These are phyloP conservation scores for Leptarthrus brevirostris DNA, from an alignment of 2,888 invertebrate genomes.

Conservation along the genomic window DNA sequence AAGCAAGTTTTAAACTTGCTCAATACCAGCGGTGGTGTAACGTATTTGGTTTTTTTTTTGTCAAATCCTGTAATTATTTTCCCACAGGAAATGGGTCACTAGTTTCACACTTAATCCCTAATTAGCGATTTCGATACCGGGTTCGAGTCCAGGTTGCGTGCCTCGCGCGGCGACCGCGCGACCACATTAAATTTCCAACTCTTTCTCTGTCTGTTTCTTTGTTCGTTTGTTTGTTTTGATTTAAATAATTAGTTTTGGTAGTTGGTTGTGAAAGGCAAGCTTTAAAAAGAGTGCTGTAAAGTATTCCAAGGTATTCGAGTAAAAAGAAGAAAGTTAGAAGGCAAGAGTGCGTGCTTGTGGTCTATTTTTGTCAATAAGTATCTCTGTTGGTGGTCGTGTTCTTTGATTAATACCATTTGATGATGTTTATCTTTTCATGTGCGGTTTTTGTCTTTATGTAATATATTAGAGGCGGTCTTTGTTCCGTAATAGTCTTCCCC, in stretches of 20 bases:
- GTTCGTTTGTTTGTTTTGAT: conserved; percentile 31
- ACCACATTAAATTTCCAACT: neutral
- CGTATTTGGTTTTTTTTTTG: neutral
- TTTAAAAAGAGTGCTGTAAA: conserved; percentile 7
- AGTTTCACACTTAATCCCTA: neutral
- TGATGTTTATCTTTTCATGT: conserved; percentile 49
- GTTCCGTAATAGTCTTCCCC: conserved; percentile 12
- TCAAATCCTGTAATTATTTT: conserved; percentile 19
- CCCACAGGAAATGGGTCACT: conserved; percentile 34
- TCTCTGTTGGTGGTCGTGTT: conserved; percentile 46
- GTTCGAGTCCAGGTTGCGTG: neutral
- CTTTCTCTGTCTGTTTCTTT: conserved; percentile 9
- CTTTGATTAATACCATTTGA: conserved; percentile 46
- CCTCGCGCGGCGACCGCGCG: conserved; percentile 3
- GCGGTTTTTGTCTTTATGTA: conserved; percentile 42
- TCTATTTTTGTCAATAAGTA: conserved; percentile 38
- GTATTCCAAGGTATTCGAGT: conserved; percentile 12
- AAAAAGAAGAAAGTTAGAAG: conserved; percentile 20
- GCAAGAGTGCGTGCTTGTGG: conserved; percentile 41
- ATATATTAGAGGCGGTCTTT: conserved; percentile 41
- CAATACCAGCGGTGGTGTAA: neutral
- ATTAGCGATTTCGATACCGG: neutral
- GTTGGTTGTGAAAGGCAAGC: conserved; percentile 13
- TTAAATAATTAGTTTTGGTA: conserved; percentile 10
- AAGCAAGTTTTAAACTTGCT: conserved; percentile 11